Base-by-base conservation (phyloP, 1,140 invertebrate species). In the Danaus plexippus region DNA sequence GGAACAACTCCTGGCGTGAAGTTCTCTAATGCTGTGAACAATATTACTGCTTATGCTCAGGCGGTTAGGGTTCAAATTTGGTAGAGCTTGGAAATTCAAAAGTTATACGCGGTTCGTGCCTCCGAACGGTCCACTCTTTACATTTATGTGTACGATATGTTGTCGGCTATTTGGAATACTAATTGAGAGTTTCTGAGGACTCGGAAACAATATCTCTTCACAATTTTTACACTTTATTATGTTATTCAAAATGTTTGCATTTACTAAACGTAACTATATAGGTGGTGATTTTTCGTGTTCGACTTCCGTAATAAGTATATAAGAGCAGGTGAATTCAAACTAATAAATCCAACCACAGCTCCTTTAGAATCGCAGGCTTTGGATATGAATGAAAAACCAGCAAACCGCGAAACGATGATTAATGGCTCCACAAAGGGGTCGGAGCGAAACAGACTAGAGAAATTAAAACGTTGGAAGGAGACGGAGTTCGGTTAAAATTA, bases 71-170 rank as follows among this genome's bases (percentile, higher is more conserved):
- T 63, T 69, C 67, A 75, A 76, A 58, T 75, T 83, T 48, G 51
- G 44, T 54, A 51, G 11, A 54, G 66, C 54, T 70, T 58, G 56
- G 55, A 64, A 47, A 64, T 72, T 71, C 69, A 69, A 73, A 82
- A 87, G 78, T 87, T 80, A 87, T 87, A 80, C 73, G 75, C 57
- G 64, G 80, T 77, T 81, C 84, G 84, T 85, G 84, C 79, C 64
- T 69, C 64, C 67, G 66, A 79, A 66, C 71, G 74, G 80, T 87
- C 83, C 81, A 84, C 84, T 87, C 84, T 82, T 84, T 85, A 87
- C 80, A 77, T 85, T 80, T 87, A 80, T 80, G 80, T 84, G 76
- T 81, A 80, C 80, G 77, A 84, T 83, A 82, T 85, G 81, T 82
- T 72, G 77, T 67, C 74, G 75, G 72, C 81, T 82, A 87, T 85